phyloP scores from a whole-genome alignment of 35 echinoderm and acorn worm species.

The Hemicentrotus pulcherrimus region DNA sequence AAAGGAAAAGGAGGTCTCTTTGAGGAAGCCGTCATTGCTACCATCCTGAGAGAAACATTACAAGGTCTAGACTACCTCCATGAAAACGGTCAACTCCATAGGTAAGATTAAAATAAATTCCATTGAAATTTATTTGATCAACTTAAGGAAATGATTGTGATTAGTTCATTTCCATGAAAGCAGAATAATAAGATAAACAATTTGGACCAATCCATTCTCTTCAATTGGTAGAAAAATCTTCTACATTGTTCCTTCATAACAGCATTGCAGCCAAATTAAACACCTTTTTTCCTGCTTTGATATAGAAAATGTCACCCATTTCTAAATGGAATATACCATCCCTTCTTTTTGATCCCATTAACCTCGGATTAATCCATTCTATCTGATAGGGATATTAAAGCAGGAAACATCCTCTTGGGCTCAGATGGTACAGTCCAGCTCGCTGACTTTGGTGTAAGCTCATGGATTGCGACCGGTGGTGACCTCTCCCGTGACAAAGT shows the following conservation, averaged over 20 bases:
- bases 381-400: conserved; percentile 87
- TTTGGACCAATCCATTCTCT: too few relatives aligned
- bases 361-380: not conserved
- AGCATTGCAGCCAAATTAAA: too few relatives aligned
- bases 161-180: too few relatives aligned
- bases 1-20: conserved; percentile 74
- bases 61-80: conserved; percentile 94
- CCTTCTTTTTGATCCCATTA: not conserved
- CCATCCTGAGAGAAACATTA: conserved; percentile 85
- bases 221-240: too few relatives aligned
- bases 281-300: too few relatives aligned
- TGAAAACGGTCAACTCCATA: conserved; percentile 96
- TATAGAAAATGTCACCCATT: too few relatives aligned
- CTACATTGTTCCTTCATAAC: too few relatives aligned
- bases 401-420: conserved; percentile 90
- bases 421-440: conserved; percentile 80
- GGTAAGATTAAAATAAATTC: conserved; percentile 47
- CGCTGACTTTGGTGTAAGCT: conserved; percentile 92
- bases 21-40: conserved; percentile 93
- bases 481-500: conserved; percentile 92
- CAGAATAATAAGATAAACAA: too few relatives aligned
- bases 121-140: too few relatives aligned
- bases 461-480: conserved; percentile 88
- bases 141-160: too few relatives aligned
- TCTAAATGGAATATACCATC: not conserved